Conservation (phyloP, 2,113 vertebrate genomes). For the Microcebus tavaratra region DNA sequence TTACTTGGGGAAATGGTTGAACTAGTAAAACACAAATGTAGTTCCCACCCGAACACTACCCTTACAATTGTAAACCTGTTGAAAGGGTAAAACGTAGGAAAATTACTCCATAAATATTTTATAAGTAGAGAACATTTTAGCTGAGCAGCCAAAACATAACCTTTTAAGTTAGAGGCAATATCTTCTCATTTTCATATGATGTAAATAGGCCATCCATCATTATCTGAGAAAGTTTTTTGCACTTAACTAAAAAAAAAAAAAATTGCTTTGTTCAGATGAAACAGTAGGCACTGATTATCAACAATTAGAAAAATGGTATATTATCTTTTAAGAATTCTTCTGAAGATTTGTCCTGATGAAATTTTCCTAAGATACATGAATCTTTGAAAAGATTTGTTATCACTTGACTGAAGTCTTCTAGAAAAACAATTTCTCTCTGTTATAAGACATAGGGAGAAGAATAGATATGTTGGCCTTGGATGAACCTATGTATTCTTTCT, state of each 20-base stretch:
- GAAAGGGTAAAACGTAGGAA: constrained; percentile 40
- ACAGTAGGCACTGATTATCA: neutral
- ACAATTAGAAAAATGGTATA: neutral
- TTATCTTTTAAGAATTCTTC: constrained; percentile 46
- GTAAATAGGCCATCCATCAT: constrained; percentile 32
- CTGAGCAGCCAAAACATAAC: constrained; percentile 23
- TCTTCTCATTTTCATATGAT: neutral
- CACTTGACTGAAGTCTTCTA: neutral
- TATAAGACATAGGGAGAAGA: neutral
- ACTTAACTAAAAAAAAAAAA: neutral
- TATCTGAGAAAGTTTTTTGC: constrained; percentile 3
- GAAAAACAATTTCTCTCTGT: neutral
- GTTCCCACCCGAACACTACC: neutral
- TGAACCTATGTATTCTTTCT: neutral
- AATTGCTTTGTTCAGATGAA: neutral
- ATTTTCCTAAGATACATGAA: neutral
- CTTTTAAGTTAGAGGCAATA: constrained; percentile 35
- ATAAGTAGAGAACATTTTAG: constrained; percentile 58
- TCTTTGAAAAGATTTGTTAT: neutral
- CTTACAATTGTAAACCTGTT: neutral
- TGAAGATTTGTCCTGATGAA: neutral
- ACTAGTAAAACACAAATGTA: constrained; percentile 31
- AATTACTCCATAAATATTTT: constrained; percentile 66
- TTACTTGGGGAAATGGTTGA: neutral
- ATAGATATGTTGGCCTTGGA: neutral